Percentiles rank a stretch among this genome's conserved stretches.
phyloP scores from a whole-genome alignment of 2,113 vertebrate species.

The Cygnus atratus region DNA sequence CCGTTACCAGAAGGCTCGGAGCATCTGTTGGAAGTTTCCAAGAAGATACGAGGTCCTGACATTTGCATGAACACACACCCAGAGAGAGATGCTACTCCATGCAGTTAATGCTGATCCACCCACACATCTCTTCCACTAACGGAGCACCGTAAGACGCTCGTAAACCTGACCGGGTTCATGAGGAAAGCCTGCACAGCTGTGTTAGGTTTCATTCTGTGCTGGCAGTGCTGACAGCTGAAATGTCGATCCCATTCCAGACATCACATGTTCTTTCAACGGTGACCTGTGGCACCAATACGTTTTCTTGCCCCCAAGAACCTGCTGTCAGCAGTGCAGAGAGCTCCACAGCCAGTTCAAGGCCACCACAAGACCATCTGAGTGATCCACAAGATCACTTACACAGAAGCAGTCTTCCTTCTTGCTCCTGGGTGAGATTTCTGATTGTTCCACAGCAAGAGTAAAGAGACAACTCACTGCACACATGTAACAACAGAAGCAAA shows the following conservation, averaged over 20 bases:
- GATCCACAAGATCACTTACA: neutral
- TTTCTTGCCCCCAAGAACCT: neutral
- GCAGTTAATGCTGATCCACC: neutral
- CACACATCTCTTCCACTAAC: neutral
- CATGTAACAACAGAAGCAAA: neutral
- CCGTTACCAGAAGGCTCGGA: neutral
- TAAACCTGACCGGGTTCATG: neutral
- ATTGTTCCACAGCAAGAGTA: neutral
- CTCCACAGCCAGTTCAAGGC: neutral
- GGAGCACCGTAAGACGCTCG: fast-evolving
- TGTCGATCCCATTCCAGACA: neutral
- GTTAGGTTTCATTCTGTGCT: neutral
- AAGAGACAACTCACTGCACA: neutral
- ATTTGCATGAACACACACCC: neutral
- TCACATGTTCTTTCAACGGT: neutral
- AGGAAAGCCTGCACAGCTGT: neutral
- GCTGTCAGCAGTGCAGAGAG: neutral
- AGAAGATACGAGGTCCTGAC: neutral
- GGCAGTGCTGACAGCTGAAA: neutral
- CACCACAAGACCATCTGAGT: neutral
- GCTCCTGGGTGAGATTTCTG: neutral
- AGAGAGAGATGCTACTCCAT: neutral
- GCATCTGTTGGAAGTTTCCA: conserved; percentile 2
- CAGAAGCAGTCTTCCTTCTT: neutral
- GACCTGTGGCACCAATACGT: neutral